A percentile compares a stretch with the other conserved stretches of the same genome.
Conservation (phyloP, 2,888 invertebrate species). For the Drosophila paucipuncta region DNA sequence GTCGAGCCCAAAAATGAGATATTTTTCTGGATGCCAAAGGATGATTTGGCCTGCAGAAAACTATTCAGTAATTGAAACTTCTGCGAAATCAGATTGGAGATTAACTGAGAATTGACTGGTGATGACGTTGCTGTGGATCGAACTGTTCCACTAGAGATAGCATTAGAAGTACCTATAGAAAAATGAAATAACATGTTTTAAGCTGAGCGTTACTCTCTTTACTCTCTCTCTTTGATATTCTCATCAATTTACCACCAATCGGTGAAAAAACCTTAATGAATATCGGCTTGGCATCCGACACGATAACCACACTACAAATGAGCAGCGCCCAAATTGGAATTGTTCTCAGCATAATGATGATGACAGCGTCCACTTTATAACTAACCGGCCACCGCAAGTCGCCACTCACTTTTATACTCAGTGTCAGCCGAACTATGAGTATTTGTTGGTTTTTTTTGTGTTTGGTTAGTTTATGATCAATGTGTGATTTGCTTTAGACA, state of each 20-base stretch:
- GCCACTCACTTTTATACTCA: slow-evolving; percentile 61
- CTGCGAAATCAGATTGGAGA: slow-evolving; percentile 56
- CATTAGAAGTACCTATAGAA: slow-evolving; percentile 27
- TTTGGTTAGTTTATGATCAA: slow-evolving; percentile 54
- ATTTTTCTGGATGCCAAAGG: slow-evolving; percentile 56
- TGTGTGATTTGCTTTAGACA: slow-evolving; percentile 53
- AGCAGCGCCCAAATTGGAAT: slow-evolving; percentile 56
- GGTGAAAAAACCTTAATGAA: slow-evolving; percentile 66
- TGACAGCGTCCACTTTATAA: slow-evolving; percentile 42
- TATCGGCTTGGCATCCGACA: slow-evolving; percentile 57
- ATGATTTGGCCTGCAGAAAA: slow-evolving; percentile 56
- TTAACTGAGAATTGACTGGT: slow-evolving; percentile 50
- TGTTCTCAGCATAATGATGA: slow-evolving; percentile 58
- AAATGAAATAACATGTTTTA: slow-evolving; percentile 7
- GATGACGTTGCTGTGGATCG: slow-evolving; percentile 29
- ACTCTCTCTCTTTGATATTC: not conserved
- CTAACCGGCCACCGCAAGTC: slow-evolving; percentile 50
- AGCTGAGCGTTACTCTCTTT: not conserved
- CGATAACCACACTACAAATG: slow-evolving; percentile 34
- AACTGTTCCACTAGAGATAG: slow-evolving; percentile 3
- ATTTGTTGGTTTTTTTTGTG: slow-evolving; percentile 20
- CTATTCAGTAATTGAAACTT: slow-evolving; percentile 56
- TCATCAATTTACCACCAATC: slow-evolving; percentile 48
- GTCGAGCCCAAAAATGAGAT: slow-evolving; percentile 33
- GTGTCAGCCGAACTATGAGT: slow-evolving; percentile 21